Evolutionary conservation across 2,113 vertebrate genomes (phyloP).

Genomic region (Dipodomys stephensi): DNA sequence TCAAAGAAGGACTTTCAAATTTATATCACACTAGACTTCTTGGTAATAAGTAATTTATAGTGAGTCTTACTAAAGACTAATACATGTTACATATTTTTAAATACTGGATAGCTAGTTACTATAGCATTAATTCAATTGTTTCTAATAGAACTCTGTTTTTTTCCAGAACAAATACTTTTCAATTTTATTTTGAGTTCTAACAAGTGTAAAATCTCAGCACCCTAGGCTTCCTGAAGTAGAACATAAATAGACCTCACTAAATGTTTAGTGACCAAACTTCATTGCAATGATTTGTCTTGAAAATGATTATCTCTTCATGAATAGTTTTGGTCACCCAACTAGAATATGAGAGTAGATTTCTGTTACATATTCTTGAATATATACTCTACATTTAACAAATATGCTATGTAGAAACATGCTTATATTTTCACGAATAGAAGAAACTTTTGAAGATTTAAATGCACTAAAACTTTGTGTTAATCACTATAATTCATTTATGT

Average conservation of each 20-base stretch:
- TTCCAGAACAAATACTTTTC: not conserved
- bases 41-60: not conserved
- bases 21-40: slow-evolving; percentile 2
- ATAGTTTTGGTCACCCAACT: not conserved
- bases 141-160: not conserved
- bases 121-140: not conserved
- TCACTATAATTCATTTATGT: not conserved
- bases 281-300: not conserved
- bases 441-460: not conserved
- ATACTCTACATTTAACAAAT: not conserved
- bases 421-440: not conserved
- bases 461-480: not conserved
- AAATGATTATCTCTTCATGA: not conserved
- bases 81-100: not conserved
- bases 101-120: not conserved
- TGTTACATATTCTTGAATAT: not conserved
- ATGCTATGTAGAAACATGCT: not conserved
- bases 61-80: not conserved
- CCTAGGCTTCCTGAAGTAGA: not conserved
- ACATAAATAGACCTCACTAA: not conserved
- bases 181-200: slow-evolving; percentile 21
- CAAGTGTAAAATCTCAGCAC: not conserved
- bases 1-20: not conserved
- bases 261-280: not conserved
- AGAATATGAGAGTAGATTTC: not conserved